phyloP scores from a whole-genome alignment of 2,113 vertebrate genomes.

The Tyrannus savana region DNA sequence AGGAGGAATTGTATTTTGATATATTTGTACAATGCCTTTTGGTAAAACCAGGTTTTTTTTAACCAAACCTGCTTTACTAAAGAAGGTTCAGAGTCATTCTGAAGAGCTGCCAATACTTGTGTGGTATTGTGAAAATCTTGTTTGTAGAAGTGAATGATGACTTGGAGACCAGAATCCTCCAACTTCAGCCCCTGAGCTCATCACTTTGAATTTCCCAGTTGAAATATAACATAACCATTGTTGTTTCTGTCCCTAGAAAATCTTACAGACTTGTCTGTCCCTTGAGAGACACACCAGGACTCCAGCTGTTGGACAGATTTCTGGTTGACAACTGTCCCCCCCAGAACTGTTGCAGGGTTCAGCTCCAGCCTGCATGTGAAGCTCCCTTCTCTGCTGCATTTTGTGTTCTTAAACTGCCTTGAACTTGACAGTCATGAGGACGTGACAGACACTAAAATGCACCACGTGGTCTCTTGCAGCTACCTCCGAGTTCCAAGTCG shows the following conservation, averaged over 20 bases:
- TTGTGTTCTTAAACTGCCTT: background rate
- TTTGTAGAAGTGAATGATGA: background rate
- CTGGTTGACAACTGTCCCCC: background rate
- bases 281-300: background rate
- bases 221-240: background rate
- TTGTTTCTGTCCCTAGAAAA: background rate
- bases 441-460: background rate
- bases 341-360: background rate
- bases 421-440: background rate
- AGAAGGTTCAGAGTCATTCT: background rate
- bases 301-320: background rate
- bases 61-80: background rate
- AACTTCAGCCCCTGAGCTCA: background rate
- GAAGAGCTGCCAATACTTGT: background rate
- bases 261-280: background rate
- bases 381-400: background rate
- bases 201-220: fast-evolving
- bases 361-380: background rate
- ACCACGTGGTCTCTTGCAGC: conserved; percentile 68
- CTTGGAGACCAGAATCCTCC: background rate
- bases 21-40: background rate
- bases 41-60: background rate
- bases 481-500: conserved; percentile 91
- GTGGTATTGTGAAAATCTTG: background rate
- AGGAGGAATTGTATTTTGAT: background rate